A percentile compares a stretch with the other conserved stretches of the same genome.
Evolutionary conservation across 2,888 invertebrate species (phyloP).

Genomic region (Parelbella ahira): DNA sequence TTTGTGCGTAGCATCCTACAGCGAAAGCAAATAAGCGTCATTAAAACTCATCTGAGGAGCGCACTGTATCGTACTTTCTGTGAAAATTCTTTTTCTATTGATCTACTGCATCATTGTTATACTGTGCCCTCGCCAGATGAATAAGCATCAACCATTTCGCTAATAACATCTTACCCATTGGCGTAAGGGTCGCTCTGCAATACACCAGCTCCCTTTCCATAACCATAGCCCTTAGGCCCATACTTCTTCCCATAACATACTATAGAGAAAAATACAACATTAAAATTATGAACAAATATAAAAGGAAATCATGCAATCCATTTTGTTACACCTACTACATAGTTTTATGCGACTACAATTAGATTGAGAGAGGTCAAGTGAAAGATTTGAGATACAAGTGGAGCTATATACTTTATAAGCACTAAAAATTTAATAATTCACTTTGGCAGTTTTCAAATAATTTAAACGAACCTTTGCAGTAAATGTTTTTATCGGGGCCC

Average conservation of each 20-base stretch:
- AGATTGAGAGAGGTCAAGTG: not conserved
- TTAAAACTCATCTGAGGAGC: constrained; percentile 53
- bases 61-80: constrained; percentile 44
- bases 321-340: too few species aligned
- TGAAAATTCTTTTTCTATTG: constrained; percentile 25
- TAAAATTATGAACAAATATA: constrained; percentile 26
- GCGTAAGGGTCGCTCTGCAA: constrained; percentile 93
- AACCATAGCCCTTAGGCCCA: constrained; percentile 98
- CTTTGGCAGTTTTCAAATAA: not conserved
- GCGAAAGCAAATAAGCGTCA: constrained; percentile 73
- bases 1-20: constrained; percentile 96
- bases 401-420: too few species aligned
- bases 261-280: constrained; percentile 71
- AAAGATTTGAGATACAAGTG: constrained; percentile 3
- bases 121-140: constrained; percentile 69
- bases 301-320: constrained; percentile 29
- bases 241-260: constrained; percentile 98
- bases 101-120: too few species aligned
- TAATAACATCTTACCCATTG: constrained; percentile 84
- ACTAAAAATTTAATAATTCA: too few species aligned
- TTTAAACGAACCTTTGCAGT: constrained; percentile 92
- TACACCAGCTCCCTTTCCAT: constrained; percentile 97
- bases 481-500: constrained; percentile 97
- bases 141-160: constrained; percentile 41
- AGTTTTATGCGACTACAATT: too few species aligned